Evolutionary conservation across 2,797 vertebrate genomes (phyloP).

Genomic region (Buphagus erythrorhynchus): DNA sequence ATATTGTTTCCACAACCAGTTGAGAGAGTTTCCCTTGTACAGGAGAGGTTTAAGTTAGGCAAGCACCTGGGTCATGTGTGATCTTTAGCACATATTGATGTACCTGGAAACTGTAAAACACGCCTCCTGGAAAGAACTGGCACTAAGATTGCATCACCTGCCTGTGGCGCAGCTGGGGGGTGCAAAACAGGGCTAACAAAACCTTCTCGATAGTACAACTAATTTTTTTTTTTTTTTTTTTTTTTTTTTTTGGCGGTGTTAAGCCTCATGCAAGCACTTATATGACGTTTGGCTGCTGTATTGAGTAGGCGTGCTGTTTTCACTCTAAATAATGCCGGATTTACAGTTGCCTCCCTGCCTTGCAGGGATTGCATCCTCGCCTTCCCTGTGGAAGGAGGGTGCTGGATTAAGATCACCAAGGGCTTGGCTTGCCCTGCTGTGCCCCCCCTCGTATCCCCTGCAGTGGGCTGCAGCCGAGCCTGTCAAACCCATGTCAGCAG

Average conservation of each 20-base stretch:
- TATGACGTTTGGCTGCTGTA: neutral
- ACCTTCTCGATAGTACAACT: neutral
- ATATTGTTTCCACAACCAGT: neutral
- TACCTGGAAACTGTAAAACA: neutral
- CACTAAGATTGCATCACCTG: neutral
- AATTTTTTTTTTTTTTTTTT: rapidly evolving
- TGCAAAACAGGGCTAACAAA: neutral
- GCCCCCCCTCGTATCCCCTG: rapidly evolving
- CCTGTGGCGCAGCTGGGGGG: neutral
- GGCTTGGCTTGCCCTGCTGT: neutral
- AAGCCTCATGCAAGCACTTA: neutral
- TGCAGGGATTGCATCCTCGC: neutral
- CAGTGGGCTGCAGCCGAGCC: neutral
- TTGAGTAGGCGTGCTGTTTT: neutral
- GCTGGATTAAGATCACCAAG: neutral
- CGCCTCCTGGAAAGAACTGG: neutral
- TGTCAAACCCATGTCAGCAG: neutral
- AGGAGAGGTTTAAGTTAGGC: neutral
- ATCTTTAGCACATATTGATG: neutral
- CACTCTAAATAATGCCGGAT: neutral
- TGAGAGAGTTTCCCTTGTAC: neutral
- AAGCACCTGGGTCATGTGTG: neutral
- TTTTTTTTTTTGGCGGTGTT: neutral
- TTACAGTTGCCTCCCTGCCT: neutral
- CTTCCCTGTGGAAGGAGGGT: neutral